Evolutionary conservation across 2,797 vertebrate species (phyloP).

Genomic region (Cyclura pinguis): DNA sequence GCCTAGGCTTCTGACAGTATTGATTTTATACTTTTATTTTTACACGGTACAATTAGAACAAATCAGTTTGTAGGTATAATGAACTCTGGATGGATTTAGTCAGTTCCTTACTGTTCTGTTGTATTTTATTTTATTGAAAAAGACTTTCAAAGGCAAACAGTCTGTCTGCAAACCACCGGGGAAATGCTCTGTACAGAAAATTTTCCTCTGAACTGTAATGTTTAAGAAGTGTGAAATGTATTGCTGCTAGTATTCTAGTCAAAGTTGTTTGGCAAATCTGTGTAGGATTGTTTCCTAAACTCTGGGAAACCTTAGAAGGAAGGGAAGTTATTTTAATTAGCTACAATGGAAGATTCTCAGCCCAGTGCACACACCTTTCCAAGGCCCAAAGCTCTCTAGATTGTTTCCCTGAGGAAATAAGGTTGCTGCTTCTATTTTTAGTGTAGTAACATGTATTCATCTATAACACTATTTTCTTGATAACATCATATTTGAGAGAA

Average conservation of each 20-base stretch:
- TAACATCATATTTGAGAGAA: not conserved
- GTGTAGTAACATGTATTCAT: not conserved
- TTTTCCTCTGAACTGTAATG: not conserved
- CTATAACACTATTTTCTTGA: not conserved
- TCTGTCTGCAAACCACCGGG: not conserved
- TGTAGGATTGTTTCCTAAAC: not conserved
- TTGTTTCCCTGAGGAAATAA: fast-evolving
- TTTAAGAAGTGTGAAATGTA: not conserved
- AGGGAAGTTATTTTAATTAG: conserved; percentile 2
- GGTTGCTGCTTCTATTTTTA: not conserved
- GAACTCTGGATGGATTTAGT: no score
- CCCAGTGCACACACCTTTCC: no score
- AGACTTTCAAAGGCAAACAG: not conserved
- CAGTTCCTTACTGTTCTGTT: not conserved
- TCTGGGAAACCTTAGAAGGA: not conserved
- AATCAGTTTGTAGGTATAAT: not conserved
- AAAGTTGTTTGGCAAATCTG: no score
- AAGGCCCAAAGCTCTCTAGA: not conserved
- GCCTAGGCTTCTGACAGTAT: not conserved
- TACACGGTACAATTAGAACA: not conserved
- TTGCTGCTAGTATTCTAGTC: not conserved
- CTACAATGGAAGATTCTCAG: not conserved
- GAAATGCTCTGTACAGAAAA: not conserved
- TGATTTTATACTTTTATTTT: not conserved
- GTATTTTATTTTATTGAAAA: not conserved